A percentile compares a stretch with the other conserved stretches of the same genome.
phyloP scores from a whole-genome alignment of 2,888 invertebrate genomes.

The Actias luna region DNA sequence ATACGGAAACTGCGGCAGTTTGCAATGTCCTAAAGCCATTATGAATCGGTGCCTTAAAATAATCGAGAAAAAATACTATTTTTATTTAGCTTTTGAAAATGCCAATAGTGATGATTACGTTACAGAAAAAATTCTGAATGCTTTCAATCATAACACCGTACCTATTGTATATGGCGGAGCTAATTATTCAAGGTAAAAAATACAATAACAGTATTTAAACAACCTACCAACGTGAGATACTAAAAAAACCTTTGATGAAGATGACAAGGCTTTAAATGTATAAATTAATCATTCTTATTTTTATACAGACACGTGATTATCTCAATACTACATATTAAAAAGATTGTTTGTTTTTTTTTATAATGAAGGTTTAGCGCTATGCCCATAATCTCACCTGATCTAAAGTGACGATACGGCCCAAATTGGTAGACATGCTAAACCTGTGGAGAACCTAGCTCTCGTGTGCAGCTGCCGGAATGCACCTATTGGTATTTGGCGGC shows the following conservation, averaged over 20 bases:
- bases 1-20: slow-evolving; percentile 55
- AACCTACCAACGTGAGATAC: not conserved
- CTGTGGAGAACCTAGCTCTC: too few species aligned
- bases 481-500: too few species aligned
- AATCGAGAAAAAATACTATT: slow-evolving; percentile 53
- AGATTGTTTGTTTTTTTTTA: too few species aligned
- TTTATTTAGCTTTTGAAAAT: slow-evolving; percentile 68
- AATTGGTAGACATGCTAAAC: too few species aligned
- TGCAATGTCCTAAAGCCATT: slow-evolving; percentile 45
- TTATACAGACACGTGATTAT: too few species aligned
- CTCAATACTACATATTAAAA: too few species aligned
- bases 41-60: slow-evolving; percentile 47
- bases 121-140: slow-evolving; percentile 61
- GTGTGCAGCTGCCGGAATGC: too few species aligned
- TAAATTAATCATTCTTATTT: too few species aligned
- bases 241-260: not conserved
- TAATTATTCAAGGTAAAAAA: slow-evolving; percentile 77
- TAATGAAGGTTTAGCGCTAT: too few species aligned
- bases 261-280: not conserved
- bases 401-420: too few species aligned
- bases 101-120: slow-evolving; percentile 65
- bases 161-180: slow-evolving; percentile 86
- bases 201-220: not conserved
- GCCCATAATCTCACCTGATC: too few species aligned
- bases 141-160: slow-evolving; percentile 81